phyloP scores from a whole-genome alignment of 2,888 invertebrate species.

The Marronus borbonicus region DNA sequence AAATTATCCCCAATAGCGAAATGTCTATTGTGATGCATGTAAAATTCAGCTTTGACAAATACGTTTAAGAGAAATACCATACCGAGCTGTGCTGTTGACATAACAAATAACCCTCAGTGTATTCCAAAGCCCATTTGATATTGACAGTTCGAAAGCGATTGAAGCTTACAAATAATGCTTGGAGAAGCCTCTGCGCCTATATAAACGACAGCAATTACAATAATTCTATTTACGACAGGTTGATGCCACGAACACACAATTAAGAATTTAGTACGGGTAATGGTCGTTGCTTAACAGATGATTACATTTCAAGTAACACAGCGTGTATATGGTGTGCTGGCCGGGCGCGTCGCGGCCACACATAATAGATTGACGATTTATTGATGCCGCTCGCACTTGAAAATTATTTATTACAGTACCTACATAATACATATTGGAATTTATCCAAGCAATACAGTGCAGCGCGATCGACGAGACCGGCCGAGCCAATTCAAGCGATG shows the following conservation, averaged over 20 bases:
- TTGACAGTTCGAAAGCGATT: not conserved
- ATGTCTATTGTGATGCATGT: no score
- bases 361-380: slow-evolving; percentile 40
- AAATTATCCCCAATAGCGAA: no score
- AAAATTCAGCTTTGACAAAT: no score
- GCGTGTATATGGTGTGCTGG: slow-evolving; percentile 16
- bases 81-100: no score
- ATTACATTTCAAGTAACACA: slow-evolving; percentile 27
- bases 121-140: not conserved
- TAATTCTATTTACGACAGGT: slow-evolving; percentile 32
- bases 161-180: not conserved
- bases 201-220: slow-evolving; percentile 19
- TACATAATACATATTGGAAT: slow-evolving; percentile 22
- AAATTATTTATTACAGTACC: slow-evolving; percentile 35
- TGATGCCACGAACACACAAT: slow-evolving; percentile 29
- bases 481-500: slow-evolving; percentile 1
- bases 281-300: slow-evolving; percentile 36
- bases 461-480: slow-evolving; percentile 2
- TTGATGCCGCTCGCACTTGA: slow-evolving; percentile 28
- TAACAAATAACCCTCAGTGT: no score
- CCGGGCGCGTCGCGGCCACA: slow-evolving; percentile 29
- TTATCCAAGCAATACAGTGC: slow-evolving; percentile 17
- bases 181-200: not conserved
- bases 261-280: slow-evolving; percentile 39
- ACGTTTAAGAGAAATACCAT: no score